Evolutionary conservation across 2,888 invertebrate species (phyloP), one percentile per base, ranked within the genome.

Genomic region (Macrophya alboannulata): DNA sequence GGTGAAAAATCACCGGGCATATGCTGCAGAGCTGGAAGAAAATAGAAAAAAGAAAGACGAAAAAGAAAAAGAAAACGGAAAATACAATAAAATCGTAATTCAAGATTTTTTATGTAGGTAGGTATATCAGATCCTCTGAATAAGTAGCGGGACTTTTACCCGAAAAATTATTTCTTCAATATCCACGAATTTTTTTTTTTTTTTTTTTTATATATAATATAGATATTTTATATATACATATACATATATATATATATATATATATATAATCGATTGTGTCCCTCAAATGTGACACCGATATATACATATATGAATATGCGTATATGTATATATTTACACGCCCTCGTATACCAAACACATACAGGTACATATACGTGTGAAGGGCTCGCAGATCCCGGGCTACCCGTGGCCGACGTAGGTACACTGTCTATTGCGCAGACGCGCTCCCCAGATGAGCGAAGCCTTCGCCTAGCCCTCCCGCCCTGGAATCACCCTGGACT

Each of bases 381-480:
- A 86, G 86, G 87, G 86, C 87, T 89, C 86, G 88, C 86, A 85
- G 85, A 88, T 89, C 89, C 88, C 84, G 87, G 87, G 87, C 85
- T 85, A 86, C 87, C 86, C 72, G 86, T 82, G 86, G 85, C 85
- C 86, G 71, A 86, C 84, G 84, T 51, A 31, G 31, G 31, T 31
- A n/a, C 21, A 10, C 8, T 10, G 72, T 45, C n/a, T 10, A 45
- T 43, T 45, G 79, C 77, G 79, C 85, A 81, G 85, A 37, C 71
- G 81, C 82, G 71, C 51, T 31, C 76, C 76, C 84, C 84, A 74
- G 74, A 71, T 71, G 68, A 83, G 68, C 83, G 83, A 83, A 68
- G 43, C 81, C 25, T 37, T 59, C 59, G 17, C 59, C 59, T 37
- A 81, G 21, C 55, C 55, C 68, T 59, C 48, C 48, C 59, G 71